Conservation (phyloP, 2,797 vertebrate genomes). For the Oceanodroma leucorhoa region DNA sequence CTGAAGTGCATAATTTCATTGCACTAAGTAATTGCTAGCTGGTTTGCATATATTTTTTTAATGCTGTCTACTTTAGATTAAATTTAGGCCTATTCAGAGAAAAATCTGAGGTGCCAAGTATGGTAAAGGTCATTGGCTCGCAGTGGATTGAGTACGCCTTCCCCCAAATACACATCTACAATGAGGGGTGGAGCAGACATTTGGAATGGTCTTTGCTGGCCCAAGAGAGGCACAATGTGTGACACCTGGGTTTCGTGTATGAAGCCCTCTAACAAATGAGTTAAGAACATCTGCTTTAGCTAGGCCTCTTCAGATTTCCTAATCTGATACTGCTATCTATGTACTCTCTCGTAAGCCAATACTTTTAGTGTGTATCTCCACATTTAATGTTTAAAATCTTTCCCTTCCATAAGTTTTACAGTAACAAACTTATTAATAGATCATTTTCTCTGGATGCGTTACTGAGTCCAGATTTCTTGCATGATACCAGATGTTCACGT, state of each 20-base stretch:
- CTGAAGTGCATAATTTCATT: background rate
- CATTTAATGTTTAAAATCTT: background rate
- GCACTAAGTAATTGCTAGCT: background rate
- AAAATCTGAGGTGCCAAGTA: background rate
- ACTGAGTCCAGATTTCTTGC: background rate
- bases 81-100: background rate
- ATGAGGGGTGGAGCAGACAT: background rate
- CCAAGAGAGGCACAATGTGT: too few relatives aligned
- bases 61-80: background rate
- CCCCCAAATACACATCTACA: background rate
- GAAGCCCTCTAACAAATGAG: background rate
- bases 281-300: background rate
- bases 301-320: background rate
- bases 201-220: background rate
- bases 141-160: background rate
- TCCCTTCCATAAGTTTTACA: background rate
- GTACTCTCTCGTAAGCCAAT: rapidly evolving
- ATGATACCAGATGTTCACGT: background rate
- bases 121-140: background rate
- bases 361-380: background rate
- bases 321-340: background rate
- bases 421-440: background rate
- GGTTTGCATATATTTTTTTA: background rate
- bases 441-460: background rate
- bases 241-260: background rate